Evolutionary conservation across 30 jellyfish, hydroid and myxozoan species (phyloP), one percentile per base, ranked within the genome.

Genomic region (Hydractinia symbiolongicarpus): DNA sequence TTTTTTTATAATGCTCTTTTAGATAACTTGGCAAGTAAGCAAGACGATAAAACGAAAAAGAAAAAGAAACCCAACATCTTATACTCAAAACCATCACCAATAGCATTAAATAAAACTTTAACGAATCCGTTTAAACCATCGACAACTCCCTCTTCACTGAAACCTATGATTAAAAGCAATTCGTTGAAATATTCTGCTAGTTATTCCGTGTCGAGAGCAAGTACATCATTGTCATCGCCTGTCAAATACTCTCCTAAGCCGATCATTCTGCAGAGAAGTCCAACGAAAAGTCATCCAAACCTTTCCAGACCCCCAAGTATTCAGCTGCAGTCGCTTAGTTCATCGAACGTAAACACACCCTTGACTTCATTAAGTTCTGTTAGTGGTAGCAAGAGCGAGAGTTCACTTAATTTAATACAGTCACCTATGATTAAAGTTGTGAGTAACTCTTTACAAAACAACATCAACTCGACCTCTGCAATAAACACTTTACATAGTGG

Each of bases 241-340:
- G 89, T 90, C n/a, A 79, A 72, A 6, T 53, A 72, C 50, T 11
- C 78, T 9, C 96, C 86, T 40, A 90, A 90, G 73, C 97, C 97
- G 4, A 74, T 90, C 54, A 90, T 90, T 14, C 78, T 90, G 85
- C 97, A 90, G 64, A 62, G 96, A 30, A 93, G 95, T 61, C 94
- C 99, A 0, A 82, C 90, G 15, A 69, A 50, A 13, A 8, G 19
- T 7, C 78, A 69, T 17, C 7, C 89, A 4, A 60, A 77, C 30
- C 5, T 50, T 50, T 4, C 91, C n/a, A 40, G 16, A 53, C 58
- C 88, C 15, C 57, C 85, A 7, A 51, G n/a, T 74, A 50, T 58
- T 16, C 51, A 19, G 14, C 44, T 74, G 13, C 70, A 50, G n/a
- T 50, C 85, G 55, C 60, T 60, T 5, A 54, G 79, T 55, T 54